These are phyloP conservation scores for Sphenopsis melanotis DNA, from an alignment of 2,797 vertebrate genomes.

Conservation along the genomic window DNA sequence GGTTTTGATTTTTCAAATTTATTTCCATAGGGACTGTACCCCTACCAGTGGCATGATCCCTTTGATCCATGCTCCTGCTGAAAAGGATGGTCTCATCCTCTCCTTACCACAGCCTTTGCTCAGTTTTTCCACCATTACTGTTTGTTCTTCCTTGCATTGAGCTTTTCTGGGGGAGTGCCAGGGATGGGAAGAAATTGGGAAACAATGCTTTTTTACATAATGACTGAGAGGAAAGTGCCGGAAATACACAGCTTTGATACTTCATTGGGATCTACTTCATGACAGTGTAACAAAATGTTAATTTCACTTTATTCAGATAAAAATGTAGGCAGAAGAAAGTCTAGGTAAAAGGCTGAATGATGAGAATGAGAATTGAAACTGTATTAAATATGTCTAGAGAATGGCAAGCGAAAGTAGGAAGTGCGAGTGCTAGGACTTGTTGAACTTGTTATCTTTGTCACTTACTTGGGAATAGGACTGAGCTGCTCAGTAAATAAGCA, in stretches of 20 bases:
- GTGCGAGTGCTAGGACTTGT: not conserved
- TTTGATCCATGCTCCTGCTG: not conserved
- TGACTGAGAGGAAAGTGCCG: not conserved
- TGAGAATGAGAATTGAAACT: not conserved
- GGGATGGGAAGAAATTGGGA: not conserved
- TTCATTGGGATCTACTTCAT: not conserved
- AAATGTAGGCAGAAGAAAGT: not conserved
- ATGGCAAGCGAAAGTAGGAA: not conserved
- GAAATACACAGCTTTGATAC: not conserved
- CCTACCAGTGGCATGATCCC: not conserved
- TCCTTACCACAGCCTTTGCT: not conserved
- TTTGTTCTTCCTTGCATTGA: not conserved
- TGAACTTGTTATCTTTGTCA: not conserved
- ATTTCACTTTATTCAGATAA: not conserved
- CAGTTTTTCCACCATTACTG: not conserved
- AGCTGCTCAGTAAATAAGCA: not conserved
- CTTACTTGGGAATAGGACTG: not conserved
- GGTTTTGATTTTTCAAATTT: not conserved
- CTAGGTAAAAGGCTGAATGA: not conserved
- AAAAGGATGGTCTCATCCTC: not conserved
- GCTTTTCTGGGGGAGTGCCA: not conserved
- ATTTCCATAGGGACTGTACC: not conserved
- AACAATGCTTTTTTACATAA: not conserved
- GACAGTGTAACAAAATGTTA: not conserved
- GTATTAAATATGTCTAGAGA: not conserved